Base-by-base conservation (phyloP, 2,113 vertebrate species). In the Mesoclemmys tuberculata region DNA sequence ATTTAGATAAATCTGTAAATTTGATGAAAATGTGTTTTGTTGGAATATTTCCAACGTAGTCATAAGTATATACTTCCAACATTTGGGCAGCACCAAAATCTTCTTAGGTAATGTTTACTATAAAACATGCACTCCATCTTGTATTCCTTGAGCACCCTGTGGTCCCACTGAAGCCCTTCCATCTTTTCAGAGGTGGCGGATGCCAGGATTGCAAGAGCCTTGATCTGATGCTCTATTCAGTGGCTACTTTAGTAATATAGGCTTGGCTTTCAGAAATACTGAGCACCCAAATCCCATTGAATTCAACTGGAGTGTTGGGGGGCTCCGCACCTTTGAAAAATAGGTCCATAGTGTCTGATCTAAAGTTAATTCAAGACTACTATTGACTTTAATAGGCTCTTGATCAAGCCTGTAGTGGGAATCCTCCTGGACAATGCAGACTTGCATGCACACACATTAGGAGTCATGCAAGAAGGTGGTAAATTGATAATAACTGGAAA, bases 381-480 rank as follows among this genome's bases (percentile, higher is more conserved):
- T 38, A 81, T n/a, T 41, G 48, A 56, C 16, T 56, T 18, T 44
- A 29, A 78, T 3, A 88, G 10, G 22, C 14, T 87, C 38, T 68
- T 31, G 84, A 75, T 79, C 44, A 41, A 56, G 80, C 81, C 68
- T 90, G 58, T 44, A 51, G n/a, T 13, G 22, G 11, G 71, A 12
- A 74, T 44, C 21, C 54, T 87, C 93, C 68, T 61, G 71, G n/a
- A 8, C 90, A 48, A 27, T 5, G 0, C 58, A 90, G 84, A 75
- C 16, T 35, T 16, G 51, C 87, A 49, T 38, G 64, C 11, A 12
- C 3, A 5, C 41, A 75, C 13, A 19, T 52, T 19, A 89, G 49
- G 44, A 55, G 79, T 75, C 24, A 12, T 26, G 80, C 4, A 48
- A 41, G 14, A 2, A 2, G 0, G 11, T 27, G 0, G 44, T 35